A percentile compares a stretch with the other conserved stretches of the same genome.
Conservation (phyloP, 2,113 vertebrate genomes). For the Amia ocellicauda region DNA sequence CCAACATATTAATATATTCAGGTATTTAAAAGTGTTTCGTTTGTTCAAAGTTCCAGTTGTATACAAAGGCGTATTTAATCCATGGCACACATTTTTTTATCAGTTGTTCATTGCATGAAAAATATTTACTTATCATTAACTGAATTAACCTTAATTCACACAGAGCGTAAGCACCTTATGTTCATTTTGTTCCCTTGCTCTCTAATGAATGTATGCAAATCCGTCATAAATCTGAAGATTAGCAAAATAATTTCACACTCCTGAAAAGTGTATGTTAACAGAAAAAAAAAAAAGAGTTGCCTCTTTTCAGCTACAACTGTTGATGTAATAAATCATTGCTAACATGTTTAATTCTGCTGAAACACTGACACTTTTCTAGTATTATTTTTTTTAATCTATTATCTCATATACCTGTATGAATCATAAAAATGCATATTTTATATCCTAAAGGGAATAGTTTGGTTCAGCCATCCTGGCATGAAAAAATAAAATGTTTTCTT, state of each 20-base stretch:
- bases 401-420: too few species aligned
- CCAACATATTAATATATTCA: slow-evolving; percentile 39
- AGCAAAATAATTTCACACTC: slow-evolving; percentile 40
- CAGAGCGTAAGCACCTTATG: slow-evolving; percentile 49
- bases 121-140: slow-evolving; percentile 57
- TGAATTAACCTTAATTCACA: slow-evolving; percentile 49
- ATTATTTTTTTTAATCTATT: too few species aligned
- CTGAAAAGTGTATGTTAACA: slow-evolving; percentile 8
- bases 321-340: too few species aligned
- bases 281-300: slow-evolving; percentile 10
- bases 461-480: too few species aligned
- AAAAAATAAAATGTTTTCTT: too few species aligned
- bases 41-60: slow-evolving; percentile 43
- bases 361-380: too few species aligned
- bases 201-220: slow-evolving; percentile 54
- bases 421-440: too few species aligned
- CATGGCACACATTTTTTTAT: slow-evolving; percentile 49
- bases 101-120: slow-evolving; percentile 48
- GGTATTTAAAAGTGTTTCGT: slow-evolving; percentile 42
- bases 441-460: too few species aligned
- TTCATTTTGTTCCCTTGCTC: slow-evolving; percentile 30
- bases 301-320: too few species aligned
- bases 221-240: slow-evolving; percentile 53
- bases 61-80: slow-evolving; percentile 42
- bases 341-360: too few species aligned